Conservation (phyloP, 2,888 invertebrate genomes). For the Chrysina gloriosa region DNA sequence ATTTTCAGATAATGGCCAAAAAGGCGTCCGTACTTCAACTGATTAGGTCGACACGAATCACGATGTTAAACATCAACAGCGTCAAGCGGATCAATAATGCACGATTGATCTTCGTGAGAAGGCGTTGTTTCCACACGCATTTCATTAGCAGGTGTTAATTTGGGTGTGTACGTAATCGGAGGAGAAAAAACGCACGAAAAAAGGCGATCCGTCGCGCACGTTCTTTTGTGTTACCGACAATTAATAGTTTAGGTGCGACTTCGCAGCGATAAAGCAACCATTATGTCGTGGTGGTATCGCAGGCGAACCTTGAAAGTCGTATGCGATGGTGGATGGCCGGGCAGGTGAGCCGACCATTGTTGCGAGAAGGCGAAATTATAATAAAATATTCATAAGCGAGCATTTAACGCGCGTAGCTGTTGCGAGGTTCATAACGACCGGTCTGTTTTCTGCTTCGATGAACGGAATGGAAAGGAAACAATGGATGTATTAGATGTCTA, state of each 20-base stretch:
- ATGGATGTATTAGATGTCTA: too few relatives aligned
- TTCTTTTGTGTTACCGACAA: constrained; percentile 6
- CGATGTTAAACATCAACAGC: too few relatives aligned
- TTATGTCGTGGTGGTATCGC: background rate
- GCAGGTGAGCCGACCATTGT: background rate
- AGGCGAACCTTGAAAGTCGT: background rate
- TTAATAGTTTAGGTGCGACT: constrained; percentile 14
- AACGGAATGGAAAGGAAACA: too few relatives aligned
- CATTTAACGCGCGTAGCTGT: background rate
- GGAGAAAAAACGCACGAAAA: background rate
- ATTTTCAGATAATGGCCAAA: too few relatives aligned
- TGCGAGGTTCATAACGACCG: too few relatives aligned
- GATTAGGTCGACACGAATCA: too few relatives aligned
- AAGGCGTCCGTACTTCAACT: too few relatives aligned
- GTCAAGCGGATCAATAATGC: too few relatives aligned
- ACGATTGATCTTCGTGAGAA: too few relatives aligned
- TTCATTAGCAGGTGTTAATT: constrained; percentile 18
- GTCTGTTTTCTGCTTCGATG: too few relatives aligned
- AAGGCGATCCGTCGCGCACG: background rate
- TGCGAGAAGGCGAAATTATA: background rate
- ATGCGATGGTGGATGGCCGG: background rate
- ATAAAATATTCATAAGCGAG: background rate
- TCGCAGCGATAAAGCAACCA: background rate
- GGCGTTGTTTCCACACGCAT: too few relatives aligned
- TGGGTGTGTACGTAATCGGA: constrained; percentile 1